Base-by-base conservation (phyloP, 2,797 vertebrate species). In the Sebastolobus alascanus region DNA sequence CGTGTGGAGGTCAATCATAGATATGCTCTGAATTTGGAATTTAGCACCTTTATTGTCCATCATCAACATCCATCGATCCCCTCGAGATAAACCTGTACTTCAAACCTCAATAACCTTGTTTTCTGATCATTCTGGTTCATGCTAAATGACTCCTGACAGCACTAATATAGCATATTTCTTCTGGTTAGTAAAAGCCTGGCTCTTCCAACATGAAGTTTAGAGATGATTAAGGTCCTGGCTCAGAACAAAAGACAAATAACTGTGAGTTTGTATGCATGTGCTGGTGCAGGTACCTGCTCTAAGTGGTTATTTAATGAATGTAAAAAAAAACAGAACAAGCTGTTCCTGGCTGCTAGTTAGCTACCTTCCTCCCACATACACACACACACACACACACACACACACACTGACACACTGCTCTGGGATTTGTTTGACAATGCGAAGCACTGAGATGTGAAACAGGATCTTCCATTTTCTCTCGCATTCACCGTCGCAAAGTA, bases 301-400 rank as follows among this genome's bases (percentile, higher is more conserved):
- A 67, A 79, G 75, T 80, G 59, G 14, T 85, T 73, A 59, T 89
- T 90, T 77, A 86, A 85, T 87, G 46, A 84, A 83, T 75, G 52
- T 73, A 68, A 65, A 78, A 83, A 83, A 73, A 78, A 40, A 72
- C 50, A 87, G 87, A 84, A 87, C 87, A 85, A 82, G 84, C 77
- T 90, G 84, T 87, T 88, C 85, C 68, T 84, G 80, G 65, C 84
- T 63, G 73, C 68, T 79, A 64, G 82, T 84, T 89, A 75, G 68
- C 82, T 60, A 77, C 85, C 80, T 55, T 55, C 84, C 82, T 90
- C 84, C 80, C 80, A 84, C 89, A 77, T 27, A 61, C 43, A 61
- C 72, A 38, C 43, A 38, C 55, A 46, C 29, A 65, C 56, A 74
- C 60, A 68, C 70, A 79, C 35, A 58, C 33, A 50, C n/a, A 38